phyloP scores from a whole-genome alignment of 2,888 invertebrate genomes.

The Meiosimyza platycephala region DNA sequence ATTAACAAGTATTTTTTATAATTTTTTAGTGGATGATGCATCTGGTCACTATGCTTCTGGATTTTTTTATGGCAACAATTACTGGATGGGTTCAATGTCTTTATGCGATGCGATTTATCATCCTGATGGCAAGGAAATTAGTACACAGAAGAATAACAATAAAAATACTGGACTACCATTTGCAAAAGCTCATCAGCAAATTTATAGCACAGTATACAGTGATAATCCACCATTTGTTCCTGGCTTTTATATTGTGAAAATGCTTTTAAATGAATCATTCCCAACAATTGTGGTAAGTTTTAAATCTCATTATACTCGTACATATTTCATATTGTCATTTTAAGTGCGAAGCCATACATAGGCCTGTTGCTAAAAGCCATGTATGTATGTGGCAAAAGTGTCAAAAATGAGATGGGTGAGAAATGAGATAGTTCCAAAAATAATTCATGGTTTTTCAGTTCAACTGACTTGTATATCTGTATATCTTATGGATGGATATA shows the following conservation, averaged over 20 bases:
- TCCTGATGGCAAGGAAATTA: conserved; percentile 61
- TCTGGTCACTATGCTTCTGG: conserved; percentile 82
- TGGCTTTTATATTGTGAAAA: conserved; percentile 75
- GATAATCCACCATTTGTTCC: conserved; percentile 75
- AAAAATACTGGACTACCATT: conserved; percentile 62
- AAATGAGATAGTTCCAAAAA: no score
- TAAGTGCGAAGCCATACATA: no score
- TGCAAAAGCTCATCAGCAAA: conserved; percentile 57
- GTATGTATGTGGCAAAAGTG: no score
- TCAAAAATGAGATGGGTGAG: no score
- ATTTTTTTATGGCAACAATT: conserved; percentile 86
- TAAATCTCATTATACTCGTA: neutral
- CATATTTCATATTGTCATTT: no score
- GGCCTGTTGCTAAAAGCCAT: no score
- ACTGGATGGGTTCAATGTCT: conserved; percentile 82
- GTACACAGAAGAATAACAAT: conserved; percentile 34
- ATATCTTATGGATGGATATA: no score
- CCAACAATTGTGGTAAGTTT: conserved; percentile 60
- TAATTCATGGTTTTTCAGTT: no score
- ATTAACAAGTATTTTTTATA: no score
- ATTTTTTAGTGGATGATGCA: conserved; percentile 74
- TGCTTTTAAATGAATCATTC: conserved; percentile 70
- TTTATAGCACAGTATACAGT: conserved; percentile 58
- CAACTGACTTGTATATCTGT: no score
- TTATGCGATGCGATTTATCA: conserved; percentile 76